These are phyloP conservation scores for Drosophila pruinosa DNA, from an alignment of 1,140 invertebrate species.

Conservation along the genomic window DNA sequence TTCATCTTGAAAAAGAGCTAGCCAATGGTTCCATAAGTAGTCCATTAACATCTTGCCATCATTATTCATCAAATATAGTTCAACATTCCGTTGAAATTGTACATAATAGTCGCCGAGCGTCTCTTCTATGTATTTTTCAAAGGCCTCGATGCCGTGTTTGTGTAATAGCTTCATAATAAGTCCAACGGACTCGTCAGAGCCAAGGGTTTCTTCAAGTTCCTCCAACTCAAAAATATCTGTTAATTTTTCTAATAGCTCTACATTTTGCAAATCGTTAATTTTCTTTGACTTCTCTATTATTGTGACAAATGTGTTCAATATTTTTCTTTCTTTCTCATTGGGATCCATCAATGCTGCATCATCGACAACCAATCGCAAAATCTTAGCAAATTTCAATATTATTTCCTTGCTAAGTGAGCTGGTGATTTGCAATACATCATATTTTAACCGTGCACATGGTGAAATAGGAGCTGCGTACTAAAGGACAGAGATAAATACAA, in stretches of 20 bases:
- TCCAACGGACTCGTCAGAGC: conserved; percentile 7
- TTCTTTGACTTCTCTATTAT: conserved; percentile 10
- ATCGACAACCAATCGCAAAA: conserved; percentile 37
- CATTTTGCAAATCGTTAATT: conserved; percentile 33
- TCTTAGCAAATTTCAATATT: conserved; percentile 5
- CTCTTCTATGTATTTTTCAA: conserved; percentile 15
- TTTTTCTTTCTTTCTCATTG: neutral
- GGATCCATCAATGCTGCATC: conserved; percentile 21
- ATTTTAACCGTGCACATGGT: conserved; percentile 19
- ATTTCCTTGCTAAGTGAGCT: neutral
- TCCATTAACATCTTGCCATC: too few species aligned
- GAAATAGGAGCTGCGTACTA: conserved; percentile 20
- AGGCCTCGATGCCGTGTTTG: conserved; percentile 27
- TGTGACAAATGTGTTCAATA: neutral
- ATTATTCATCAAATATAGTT: neutral
- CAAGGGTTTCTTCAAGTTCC: too few species aligned
- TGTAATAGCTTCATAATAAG: conserved; percentile 15
- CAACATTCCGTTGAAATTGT: conserved; percentile 5
- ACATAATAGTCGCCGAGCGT: too few species aligned
- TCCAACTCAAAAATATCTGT: too few species aligned
- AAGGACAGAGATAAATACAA: neutral
- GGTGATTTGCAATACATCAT: conserved; percentile 29
- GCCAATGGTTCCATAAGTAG: too few species aligned
- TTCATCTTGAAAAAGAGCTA: too few species aligned
- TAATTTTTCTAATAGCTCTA: conserved; percentile 1